Evolutionary conservation across 2,113 vertebrate genomes (phyloP).

Genomic region (Willisornis vidua): DNA sequence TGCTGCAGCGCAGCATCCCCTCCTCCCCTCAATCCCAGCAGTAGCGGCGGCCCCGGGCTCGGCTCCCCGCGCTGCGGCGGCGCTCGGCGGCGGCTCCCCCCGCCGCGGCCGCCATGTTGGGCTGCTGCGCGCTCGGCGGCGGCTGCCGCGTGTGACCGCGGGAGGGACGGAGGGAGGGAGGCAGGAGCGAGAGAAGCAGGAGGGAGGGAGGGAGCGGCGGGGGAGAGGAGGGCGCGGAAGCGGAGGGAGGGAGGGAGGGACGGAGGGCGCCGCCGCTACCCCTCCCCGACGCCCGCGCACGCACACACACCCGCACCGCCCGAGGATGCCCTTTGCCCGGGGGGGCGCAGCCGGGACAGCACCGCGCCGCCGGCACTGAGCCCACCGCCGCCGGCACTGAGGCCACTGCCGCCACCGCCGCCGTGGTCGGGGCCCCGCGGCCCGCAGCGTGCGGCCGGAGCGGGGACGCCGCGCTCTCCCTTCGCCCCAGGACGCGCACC

Average conservation of each 20-base stretch:
- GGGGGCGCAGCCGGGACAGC: constrained; percentile 43
- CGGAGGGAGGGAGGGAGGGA: neutral
- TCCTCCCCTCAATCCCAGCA: constrained; percentile 35
- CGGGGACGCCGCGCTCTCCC: neutral
- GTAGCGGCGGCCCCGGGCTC: neutral
- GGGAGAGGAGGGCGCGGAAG: too few species aligned
- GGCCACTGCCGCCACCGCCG: neutral
- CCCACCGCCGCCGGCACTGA: neutral
- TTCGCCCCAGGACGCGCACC: constrained; percentile 15
- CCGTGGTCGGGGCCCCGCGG: neutral
- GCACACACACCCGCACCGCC: neutral
- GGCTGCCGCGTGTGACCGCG: too few species aligned
- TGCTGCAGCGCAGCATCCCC: constrained; percentile 22
- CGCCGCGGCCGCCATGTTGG: neutral
- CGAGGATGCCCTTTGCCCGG: constrained; percentile 69
- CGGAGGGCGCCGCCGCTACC: constrained; percentile 37
- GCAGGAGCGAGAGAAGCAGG: too few species aligned
- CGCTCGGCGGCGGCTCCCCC: neutral
- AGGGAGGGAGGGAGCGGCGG: too few species aligned
- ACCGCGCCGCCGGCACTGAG: neutral
- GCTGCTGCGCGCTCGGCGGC: too few species aligned
- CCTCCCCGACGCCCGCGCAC: neutral
- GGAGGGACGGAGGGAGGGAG: too few species aligned
- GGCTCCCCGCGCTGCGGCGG: neutral
- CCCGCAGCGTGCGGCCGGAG: neutral